Evolutionary conservation across 1,140 invertebrate genomes (phyloP).

Genomic region (Helicoverpa armigera): DNA sequence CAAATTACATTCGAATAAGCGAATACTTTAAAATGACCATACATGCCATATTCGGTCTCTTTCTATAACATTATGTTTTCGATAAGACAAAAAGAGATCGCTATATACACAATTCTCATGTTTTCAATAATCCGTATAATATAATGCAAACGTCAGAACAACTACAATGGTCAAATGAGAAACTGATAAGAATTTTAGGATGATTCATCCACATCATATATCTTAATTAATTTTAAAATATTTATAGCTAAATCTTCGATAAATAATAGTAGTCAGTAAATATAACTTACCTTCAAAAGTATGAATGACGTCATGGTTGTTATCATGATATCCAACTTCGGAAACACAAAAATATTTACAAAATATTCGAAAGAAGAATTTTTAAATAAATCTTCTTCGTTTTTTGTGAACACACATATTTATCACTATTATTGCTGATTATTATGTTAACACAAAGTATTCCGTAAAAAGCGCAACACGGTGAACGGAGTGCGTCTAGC

Average conservation of each 20-base stretch:
- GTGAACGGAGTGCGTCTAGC: slow-evolving; percentile 78
- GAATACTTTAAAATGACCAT: slow-evolving; percentile 41
- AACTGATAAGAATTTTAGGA: slow-evolving; percentile 71
- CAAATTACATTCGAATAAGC: slow-evolving; percentile 53
- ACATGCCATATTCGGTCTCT: slow-evolving; percentile 1
- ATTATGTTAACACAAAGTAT: slow-evolving; percentile 61
- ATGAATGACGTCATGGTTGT: slow-evolving; percentile 87
- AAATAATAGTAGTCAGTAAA: slow-evolving; percentile 33
- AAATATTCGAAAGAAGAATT: slow-evolving; percentile 62
- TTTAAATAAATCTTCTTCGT: slow-evolving; percentile 64
- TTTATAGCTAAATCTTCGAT: slow-evolving; percentile 38
- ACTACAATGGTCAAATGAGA: slow-evolving; percentile 74
- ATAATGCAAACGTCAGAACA: slow-evolving; percentile 67
- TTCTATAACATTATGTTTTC: slow-evolving; percentile 27
- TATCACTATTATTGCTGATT: slow-evolving; percentile 58
- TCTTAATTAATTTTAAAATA: slow-evolving; percentile 50
- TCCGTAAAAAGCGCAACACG: slow-evolving; percentile 65
- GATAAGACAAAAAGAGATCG: slow-evolving; percentile 60
- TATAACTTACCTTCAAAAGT: slow-evolving; percentile 81
- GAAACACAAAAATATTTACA: slow-evolving; percentile 78
- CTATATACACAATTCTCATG: slow-evolving; percentile 1
- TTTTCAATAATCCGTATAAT: slow-evolving; percentile 55
- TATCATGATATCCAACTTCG: slow-evolving; percentile 85
- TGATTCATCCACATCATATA: slow-evolving; percentile 59
- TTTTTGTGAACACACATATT: slow-evolving; percentile 73